A percentile compares a stretch with the other conserved stretches of the same genome.
These are phyloP conservation scores for Stomatorhinus walkeri DNA, from an alignment of 2,797 vertebrate species.

Conservation along the genomic window DNA sequence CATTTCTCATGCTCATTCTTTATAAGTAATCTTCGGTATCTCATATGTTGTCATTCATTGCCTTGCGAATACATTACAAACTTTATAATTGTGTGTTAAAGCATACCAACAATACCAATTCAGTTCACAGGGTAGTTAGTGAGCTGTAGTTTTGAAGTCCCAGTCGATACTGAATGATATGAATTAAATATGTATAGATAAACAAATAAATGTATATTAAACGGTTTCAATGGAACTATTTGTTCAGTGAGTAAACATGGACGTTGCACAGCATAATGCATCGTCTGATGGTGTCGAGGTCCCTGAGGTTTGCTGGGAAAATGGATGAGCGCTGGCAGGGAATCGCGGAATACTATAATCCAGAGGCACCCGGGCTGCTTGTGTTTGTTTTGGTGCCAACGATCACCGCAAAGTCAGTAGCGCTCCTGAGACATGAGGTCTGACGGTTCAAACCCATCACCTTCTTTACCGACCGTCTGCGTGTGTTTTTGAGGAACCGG, in stretches of 20 bases:
- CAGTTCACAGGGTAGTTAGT: background rate
- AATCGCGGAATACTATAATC: background rate
- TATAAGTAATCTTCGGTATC: background rate
- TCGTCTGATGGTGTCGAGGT: background rate
- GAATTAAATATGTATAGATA: background rate
- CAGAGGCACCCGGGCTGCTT: background rate
- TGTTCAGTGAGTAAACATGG: background rate
- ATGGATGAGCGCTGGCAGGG: background rate
- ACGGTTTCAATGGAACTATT: background rate
- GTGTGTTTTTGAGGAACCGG: background rate
- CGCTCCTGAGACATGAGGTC: background rate
- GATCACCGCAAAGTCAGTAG: background rate
- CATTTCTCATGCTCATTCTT: background rate
- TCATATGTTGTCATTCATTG: background rate
- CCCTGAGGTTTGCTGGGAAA: background rate
- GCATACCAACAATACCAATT: background rate
- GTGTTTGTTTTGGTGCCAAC: background rate
- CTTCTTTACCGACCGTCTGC: background rate
- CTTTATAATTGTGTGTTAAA: background rate
- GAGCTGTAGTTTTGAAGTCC: background rate
- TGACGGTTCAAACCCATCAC: background rate
- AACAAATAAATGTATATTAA: constrained; percentile 1
- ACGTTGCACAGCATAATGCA: background rate
- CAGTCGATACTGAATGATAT: background rate
- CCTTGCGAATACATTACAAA: background rate